Evolutionary conservation across 1,140 invertebrate species (phyloP).

Genomic region (Aphidius gifuensis): DNA sequence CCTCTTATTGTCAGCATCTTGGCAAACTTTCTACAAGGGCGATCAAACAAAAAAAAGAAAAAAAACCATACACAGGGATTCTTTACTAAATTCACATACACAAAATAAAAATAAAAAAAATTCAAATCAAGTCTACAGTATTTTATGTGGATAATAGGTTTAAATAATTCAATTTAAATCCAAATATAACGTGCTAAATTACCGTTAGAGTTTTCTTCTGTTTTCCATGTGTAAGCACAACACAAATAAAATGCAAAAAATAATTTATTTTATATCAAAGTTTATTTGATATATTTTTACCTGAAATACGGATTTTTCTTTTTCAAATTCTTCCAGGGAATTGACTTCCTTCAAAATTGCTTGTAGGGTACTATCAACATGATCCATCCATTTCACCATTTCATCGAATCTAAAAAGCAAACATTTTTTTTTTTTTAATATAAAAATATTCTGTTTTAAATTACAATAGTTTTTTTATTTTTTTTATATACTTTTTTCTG

Average conservation of each 20-base stretch:
- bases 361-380: constrained; percentile 77
- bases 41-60: constrained; percentile 6
- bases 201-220: constrained; percentile 44
- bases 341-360: constrained; percentile 81
- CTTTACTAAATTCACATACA: no score
- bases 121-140: no score
- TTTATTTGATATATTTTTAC: constrained; percentile 55
- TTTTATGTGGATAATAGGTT: no score
- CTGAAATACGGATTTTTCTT: constrained; percentile 84
- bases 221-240: constrained; percentile 27
- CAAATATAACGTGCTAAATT: constrained; percentile 26
- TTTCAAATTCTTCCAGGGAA: constrained; percentile 84
- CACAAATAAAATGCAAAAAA: constrained; percentile 13
- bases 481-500: constrained; percentile 64
- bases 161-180: no score
- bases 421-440: background rate
- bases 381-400: constrained; percentile 88
- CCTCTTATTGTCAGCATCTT: constrained; percentile 82
- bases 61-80: constrained; percentile 9
- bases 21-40: constrained; percentile 72
- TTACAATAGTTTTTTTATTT: background rate
- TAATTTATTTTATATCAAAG: constrained; percentile 1
- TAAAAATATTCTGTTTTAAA: background rate
- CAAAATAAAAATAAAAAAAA: background rate
- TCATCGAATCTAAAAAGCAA: constrained; percentile 63